Base-by-base conservation (phyloP, 2,888 invertebrate genomes). In the Agonopterix arenella region DNA sequence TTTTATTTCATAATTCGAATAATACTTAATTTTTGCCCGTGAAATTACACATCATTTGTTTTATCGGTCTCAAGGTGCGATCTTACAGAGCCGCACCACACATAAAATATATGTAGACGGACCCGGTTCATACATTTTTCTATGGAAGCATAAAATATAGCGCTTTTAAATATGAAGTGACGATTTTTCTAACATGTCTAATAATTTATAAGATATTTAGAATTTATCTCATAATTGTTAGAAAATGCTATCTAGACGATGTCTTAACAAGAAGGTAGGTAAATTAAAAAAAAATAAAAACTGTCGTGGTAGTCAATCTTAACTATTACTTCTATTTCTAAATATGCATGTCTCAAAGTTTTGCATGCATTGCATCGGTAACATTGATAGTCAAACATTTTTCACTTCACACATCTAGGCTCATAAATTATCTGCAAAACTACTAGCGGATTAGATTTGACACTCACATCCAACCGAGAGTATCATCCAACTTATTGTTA, bases 201-300 rank as follows among this genome's bases (percentile, higher is more conserved):
- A 13, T 2, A 11, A 11, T 43, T 11, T 43, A 40, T 2, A 43
- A 43, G 40, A 40, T 40, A 4, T 40, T 28, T 43, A 43, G 43
- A 40, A 52, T 46, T 56, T 62, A 61, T 64, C 49, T 63, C 53
- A 58, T 54, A 61, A 66, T 61, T 69, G 58, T 59, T 70, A 72
- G 70, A 70, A 69, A 64, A 57, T 56, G 56, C 64, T 63, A 59
- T 70, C 68, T 76, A 75, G 64, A 68, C 69, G 73, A 73, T 68
- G 66, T 66, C 70, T 63, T 53, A 70, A 52, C 60, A 49, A 42
- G 58, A 72, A 78, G 78, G 78, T 77, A 79, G 78, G 78, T 77
- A 79, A 80, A 63, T 54, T 52, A 51, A 55, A 59, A 52, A n/a
- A 53, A 50, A 44, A 52, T 53, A 46, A 60, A 65, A 57, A 63